A percentile compares a stretch with the other conserved stretches of the same genome.
These are phyloP conservation scores for Lepeophtheirus salmonis DNA, from an alignment of 1,140 invertebrate species.

Conservation along the genomic window DNA sequence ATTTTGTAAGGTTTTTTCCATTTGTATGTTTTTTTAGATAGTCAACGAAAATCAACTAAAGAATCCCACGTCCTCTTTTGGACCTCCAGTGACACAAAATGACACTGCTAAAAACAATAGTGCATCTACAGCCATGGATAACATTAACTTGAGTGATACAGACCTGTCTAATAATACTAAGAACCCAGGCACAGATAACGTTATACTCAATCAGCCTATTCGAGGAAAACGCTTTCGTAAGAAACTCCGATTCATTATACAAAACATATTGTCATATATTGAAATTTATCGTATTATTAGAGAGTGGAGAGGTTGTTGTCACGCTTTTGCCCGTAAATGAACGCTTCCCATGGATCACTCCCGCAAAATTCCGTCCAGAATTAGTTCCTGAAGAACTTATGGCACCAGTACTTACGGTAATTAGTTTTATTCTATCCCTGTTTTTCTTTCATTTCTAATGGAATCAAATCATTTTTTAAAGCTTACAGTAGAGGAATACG, in stretches of 20 bases:
- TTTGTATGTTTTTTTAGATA: not conserved
- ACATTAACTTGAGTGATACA: constrained; percentile 10
- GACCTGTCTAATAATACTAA: not conserved
- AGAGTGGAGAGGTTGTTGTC: constrained; percentile 78
- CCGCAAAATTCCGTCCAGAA: constrained; percentile 72
- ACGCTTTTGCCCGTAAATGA: constrained; percentile 71
- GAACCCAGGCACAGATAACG: not conserved
- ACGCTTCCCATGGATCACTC: constrained; percentile 73
- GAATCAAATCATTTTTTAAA: constrained; percentile 30
- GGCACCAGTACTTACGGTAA: constrained; percentile 72
- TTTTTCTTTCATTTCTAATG: constrained; percentile 18
- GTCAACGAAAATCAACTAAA: not conserved
- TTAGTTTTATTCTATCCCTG: not conserved
- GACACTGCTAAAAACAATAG: not conserved
- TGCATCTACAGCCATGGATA: constrained; percentile 4
- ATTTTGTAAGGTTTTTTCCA: too few relatives aligned
- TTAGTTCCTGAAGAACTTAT: constrained; percentile 81
- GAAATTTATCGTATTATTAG: constrained; percentile 32
- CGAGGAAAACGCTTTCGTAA: constrained; percentile 7
- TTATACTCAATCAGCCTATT: not conserved
- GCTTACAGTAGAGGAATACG: constrained; percentile 86
- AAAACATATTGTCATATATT: not conserved
- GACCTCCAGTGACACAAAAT: not conserved
- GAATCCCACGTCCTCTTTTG: not conserved
- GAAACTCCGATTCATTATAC: not conserved